phyloP scores from a whole-genome alignment of 1,140 invertebrate genomes.

The Brachionus asplanchnoidis region DNA sequence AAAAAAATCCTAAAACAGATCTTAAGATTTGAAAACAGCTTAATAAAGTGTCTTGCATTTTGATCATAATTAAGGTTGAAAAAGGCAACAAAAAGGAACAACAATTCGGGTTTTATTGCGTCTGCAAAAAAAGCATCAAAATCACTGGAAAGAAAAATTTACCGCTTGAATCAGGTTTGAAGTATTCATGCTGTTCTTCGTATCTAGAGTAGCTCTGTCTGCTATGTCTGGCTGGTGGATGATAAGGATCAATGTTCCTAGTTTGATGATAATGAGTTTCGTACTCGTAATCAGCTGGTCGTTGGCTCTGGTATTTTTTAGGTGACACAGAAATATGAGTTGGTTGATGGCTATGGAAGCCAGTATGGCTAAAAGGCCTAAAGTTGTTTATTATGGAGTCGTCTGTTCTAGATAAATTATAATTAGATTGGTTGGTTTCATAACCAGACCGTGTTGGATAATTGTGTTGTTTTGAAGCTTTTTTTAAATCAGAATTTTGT shows the following conservation, averaged over 20 bases:
- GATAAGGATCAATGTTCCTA: neutral
- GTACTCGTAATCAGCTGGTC: neutral
- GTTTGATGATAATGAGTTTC: neutral
- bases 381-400: slow-evolving; percentile 22
- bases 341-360: neutral
- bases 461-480: neutral
- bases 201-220: neutral
- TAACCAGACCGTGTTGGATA: neutral
- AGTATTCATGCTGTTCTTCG: neutral
- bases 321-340: neutral
- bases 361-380: neutral
- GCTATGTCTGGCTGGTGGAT: neutral
- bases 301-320: neutral
- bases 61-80: neutral
- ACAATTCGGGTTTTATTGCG: neutral
- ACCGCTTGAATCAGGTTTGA: slow-evolving; percentile 1
- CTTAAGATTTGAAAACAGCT: too few species aligned
- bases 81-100: neutral
- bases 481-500: neutral
- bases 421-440: neutral
- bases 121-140: neutral
- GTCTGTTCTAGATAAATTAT: neutral
- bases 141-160: neutral
- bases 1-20: too few species aligned
- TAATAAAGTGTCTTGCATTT: too few species aligned